Conservation (phyloP, 2,888 invertebrate genomes). For the Chrysopilus asiliformis region DNA sequence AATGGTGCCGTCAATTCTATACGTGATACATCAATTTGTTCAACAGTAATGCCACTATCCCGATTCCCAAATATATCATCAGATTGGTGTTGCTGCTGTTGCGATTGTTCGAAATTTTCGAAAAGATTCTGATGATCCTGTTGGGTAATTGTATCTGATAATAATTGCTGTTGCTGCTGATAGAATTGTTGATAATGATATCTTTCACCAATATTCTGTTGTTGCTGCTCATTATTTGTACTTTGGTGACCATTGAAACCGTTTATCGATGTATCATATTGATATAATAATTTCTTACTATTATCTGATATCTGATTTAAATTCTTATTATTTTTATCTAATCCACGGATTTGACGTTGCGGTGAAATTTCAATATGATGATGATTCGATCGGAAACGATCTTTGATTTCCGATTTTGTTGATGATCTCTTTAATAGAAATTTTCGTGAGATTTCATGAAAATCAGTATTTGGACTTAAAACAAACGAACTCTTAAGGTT, state of each 20-base stretch:
- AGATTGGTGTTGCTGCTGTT: neutral
- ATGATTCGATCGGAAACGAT: neutral
- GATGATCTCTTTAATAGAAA: too few relatives aligned
- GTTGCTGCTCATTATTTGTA: neutral
- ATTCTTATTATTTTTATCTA: neutral
- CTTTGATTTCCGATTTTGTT: too few relatives aligned
- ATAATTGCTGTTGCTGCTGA: neutral
- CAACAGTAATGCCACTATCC: constrained; percentile 4
- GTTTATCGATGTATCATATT: neutral
- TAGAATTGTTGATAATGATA: neutral
- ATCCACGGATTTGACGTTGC: neutral
- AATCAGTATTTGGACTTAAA: too few relatives aligned
- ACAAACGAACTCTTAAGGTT: too few relatives aligned
- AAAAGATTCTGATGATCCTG: neutral
- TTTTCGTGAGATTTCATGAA: too few relatives aligned
- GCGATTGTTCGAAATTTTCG: too few relatives aligned
- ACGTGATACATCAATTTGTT: constrained; percentile 8
- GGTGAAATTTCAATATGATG: neutral
- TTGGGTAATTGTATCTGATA: neutral
- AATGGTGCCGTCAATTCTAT: constrained; percentile 15
- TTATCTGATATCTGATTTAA: neutral
- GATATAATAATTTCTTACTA: neutral
- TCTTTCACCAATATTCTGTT: neutral
- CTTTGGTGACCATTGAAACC: neutral
- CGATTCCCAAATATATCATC: neutral